Evolutionary conservation across 2,113 vertebrate genomes (phyloP), one percentile per base, ranked within the genome.

Genomic region (Tychaedon coryphoeus): DNA sequence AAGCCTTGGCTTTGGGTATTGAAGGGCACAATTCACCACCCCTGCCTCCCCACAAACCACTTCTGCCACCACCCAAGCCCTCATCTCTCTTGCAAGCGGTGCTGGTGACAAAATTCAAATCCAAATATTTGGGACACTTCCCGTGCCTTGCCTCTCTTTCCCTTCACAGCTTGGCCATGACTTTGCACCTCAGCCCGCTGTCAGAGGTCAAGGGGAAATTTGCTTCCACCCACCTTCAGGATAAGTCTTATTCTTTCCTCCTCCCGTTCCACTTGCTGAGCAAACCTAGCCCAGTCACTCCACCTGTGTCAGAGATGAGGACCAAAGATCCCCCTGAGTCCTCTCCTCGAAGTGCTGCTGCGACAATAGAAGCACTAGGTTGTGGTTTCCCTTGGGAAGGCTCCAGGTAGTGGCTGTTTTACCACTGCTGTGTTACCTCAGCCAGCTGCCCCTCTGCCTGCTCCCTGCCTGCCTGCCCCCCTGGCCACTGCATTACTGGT

Each of bases 1-100:
- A 65, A 61, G 8, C 13, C 40, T 66, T 64, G 36, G 24, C 50
- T 76, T 86, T 61, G 54, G 9, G 23, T 80, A 26, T 53, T 0
- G 0, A 65, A 53, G 20, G 42, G 26, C 0, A 4, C 11, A 2
- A 0, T 45, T 72, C 6, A 2, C 24, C 16, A 28, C 64, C n/a
- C 7, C 14, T 66, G 23, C 34, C 40, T 86, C 22, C 38, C 36
- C 60, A 62, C 38, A n/a, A 45, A 74, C 14, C 19, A 50, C 25
- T 93, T 89, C 70, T 90, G 36, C 47, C 2, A 1, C 36, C 7
- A 9, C 2, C 28, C 1, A 8, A 24, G 31, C 4, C 34, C 22
- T 79, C 14, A 9, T 51, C n/a, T 88, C 25, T 54, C 71, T 73
- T 74, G 54, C 38, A 76, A 54, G 31, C 13, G 22, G 7, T 85